Evolutionary conservation across 2,888 invertebrate species (phyloP).

Genomic region (Dicranocentrus wangi): DNA sequence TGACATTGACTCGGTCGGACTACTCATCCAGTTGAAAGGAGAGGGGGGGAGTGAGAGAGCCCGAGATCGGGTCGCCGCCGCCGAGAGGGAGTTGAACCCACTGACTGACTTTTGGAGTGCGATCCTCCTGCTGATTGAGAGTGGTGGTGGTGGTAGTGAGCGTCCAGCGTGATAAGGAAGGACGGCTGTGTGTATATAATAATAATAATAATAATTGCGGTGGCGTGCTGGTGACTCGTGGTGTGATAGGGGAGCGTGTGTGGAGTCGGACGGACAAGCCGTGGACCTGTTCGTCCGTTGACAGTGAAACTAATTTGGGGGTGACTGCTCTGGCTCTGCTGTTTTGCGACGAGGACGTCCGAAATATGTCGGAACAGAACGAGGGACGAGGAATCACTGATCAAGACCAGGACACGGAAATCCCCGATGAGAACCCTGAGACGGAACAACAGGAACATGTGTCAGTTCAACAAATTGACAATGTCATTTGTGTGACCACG

Average conservation of each 20-base stretch:
- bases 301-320: conserved; percentile 16
- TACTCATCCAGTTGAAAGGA: too few relatives aligned
- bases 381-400: conserved; percentile 66
- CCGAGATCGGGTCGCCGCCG: too few relatives aligned
- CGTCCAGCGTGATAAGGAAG: too few relatives aligned
- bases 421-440: conserved; percentile 65
- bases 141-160: too few relatives aligned
- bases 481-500: conserved; percentile 65
- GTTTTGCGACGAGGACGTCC: conserved; percentile 60
- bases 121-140: not conserved
- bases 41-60: too few relatives aligned
- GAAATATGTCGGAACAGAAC: conserved; percentile 71
- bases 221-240: too few relatives aligned
- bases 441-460: conserved; percentile 55
- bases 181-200: too few relatives aligned
- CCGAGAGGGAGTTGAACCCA: too few relatives aligned
- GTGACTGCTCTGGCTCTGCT: not conserved
- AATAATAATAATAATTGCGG: too few relatives aligned
- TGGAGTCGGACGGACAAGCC: conserved; percentile 12
- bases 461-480: conserved; percentile 65
- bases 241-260: not conserved
- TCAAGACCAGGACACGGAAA: conserved; percentile 68
- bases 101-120: too few relatives aligned
- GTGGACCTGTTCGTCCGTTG: conserved; percentile 19
- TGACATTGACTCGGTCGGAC: not conserved